phyloP scores from a whole-genome alignment of 2,888 invertebrate species.

The Diloba caeruleocephala region DNA sequence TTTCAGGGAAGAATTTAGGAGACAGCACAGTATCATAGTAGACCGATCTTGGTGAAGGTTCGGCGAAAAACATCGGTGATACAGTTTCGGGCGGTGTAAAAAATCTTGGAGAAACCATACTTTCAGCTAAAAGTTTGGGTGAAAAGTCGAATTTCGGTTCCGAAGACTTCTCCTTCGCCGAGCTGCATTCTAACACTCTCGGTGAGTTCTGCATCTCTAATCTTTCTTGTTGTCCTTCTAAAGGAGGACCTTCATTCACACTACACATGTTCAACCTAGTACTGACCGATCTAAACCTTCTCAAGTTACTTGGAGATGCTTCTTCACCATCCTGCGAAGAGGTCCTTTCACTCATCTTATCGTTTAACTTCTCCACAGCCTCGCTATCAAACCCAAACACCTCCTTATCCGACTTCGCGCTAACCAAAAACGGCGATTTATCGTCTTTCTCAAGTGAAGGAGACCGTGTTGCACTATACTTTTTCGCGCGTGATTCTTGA shows the following conservation, averaged over 20 bases:
- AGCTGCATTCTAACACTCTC: constrained; percentile 76
- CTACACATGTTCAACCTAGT: constrained; percentile 81
- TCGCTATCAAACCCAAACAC: constrained; percentile 82
- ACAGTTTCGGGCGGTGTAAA: constrained; percentile 84
- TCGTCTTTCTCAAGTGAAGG: constrained; percentile 88
- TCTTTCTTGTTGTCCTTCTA: constrained; percentile 74
- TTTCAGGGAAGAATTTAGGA: constrained; percentile 83
- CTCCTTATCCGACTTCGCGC: constrained; percentile 73
- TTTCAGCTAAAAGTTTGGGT: constrained; percentile 78
- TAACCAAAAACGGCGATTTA: constrained; percentile 78
- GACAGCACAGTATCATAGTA: constrained; percentile 83
- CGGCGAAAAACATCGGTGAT: constrained; percentile 82
- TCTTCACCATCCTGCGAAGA: constrained; percentile 70
- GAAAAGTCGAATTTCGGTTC: constrained; percentile 83
- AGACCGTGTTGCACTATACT: constrained; percentile 82
- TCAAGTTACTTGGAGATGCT: constrained; percentile 73
- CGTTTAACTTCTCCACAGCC: constrained; percentile 67
- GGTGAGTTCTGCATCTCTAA: constrained; percentile 84
- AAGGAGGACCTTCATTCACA: constrained; percentile 68
- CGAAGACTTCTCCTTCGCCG: constrained; percentile 80
- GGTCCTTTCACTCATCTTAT: constrained; percentile 61
- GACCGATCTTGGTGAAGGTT: constrained; percentile 82
- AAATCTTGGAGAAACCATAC: constrained; percentile 78
- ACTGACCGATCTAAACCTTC: constrained; percentile 81
- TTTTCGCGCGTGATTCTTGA: constrained; percentile 76